phyloP scores from a whole-genome alignment of 2,888 invertebrate genomes.

The Stenodema calcarata region DNA sequence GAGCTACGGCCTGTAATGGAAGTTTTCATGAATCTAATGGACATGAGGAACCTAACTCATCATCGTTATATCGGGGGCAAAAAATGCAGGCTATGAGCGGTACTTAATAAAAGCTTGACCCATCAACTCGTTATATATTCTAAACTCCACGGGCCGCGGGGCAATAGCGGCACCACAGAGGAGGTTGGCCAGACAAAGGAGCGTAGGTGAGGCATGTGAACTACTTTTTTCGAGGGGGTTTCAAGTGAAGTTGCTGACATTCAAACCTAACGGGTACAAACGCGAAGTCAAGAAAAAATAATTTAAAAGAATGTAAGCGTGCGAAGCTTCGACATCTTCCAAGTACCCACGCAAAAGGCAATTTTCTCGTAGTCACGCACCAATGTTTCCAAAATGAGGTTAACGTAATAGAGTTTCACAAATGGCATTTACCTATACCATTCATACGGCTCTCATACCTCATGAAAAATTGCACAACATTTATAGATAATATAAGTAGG shows the following conservation, averaged over 20 bases:
- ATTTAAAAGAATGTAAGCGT: background rate
- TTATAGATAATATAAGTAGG: too few species aligned
- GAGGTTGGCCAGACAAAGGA: conserved; percentile 10
- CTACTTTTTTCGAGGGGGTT: background rate
- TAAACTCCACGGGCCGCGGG: background rate
- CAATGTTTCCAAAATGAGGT: background rate
- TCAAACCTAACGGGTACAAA: background rate
- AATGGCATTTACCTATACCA: too few species aligned
- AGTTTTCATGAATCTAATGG: conserved; percentile 12
- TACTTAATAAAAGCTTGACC: background rate
- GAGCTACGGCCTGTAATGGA: background rate
- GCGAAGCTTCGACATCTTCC: background rate
- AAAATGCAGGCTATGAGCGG: background rate
- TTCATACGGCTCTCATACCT: too few species aligned
- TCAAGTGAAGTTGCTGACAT: conserved; percentile 8
- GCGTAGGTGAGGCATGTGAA: conserved; percentile 29
- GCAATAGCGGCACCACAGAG: conserved; percentile 9
- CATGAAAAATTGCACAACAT: too few species aligned
- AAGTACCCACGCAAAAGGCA: background rate
- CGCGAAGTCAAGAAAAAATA: background rate
- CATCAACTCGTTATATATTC: conserved; percentile 4
- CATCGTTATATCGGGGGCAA: background rate
- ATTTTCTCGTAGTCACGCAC: background rate
- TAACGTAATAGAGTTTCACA: too few species aligned
- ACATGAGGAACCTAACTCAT: conserved; percentile 7